Evolutionary conservation across 2,113 vertebrate species (phyloP), one percentile per base, ranked within the genome.

Genomic region (Hyperoodon ampullatus): DNA sequence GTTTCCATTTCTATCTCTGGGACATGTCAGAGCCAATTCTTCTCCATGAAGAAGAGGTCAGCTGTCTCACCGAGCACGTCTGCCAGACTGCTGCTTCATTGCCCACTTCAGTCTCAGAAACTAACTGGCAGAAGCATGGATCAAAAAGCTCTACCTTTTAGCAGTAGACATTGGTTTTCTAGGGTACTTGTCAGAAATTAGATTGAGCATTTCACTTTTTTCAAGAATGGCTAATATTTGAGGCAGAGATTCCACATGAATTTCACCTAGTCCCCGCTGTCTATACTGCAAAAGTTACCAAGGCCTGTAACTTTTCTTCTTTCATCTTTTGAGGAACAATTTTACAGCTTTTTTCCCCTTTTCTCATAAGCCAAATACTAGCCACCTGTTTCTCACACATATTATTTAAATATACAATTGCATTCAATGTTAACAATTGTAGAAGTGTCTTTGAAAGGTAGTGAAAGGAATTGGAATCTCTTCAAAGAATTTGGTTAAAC

Each of bases 401-500:
- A 75, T 86, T 81, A 93, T 78, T 95, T 90, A 90, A 91, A 93
- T 84, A 90, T n/a, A 50, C 42, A 50, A 68, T 47, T 84, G 1
- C 44, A 80, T 71, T 94, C 4, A 80, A 50, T 90, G 83, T 92
- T 90, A 94, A 71, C 28, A 97, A 83, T 7, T 84, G 24, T 18
- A 93, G 13, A 94, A 71, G 35, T 91, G 3, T 74, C 30, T 91
- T 80, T 93, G 58, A 94, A 96, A 81, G 3, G 21, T 66, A 84
- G 15, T 95, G 44, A 85, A 96, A 96, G 26, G 33, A 50, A 44
- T 39, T 96, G 87, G 53, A 95, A 88, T 90, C 70, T 88, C 72
- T 61, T 96, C 33, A 92, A 84, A 95, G 44, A 82, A 72, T 82
- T 80, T 42, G 7, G 6, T 77, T 75, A 87, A 97, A 75, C 60